Conservation (phyloP, 2,888 invertebrate genomes). For the Desoria tigrina region DNA sequence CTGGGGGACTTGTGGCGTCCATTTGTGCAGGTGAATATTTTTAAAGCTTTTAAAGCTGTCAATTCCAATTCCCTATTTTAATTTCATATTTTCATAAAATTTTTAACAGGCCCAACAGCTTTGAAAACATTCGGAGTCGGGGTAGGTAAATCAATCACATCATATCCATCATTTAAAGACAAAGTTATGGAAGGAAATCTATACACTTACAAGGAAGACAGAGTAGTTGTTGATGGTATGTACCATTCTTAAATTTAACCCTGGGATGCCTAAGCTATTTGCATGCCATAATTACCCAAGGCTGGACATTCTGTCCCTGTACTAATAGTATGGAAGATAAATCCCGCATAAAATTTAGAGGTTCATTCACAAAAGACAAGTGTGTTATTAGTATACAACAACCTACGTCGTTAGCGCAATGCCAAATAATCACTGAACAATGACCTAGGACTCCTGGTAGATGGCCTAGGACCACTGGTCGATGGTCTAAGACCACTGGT, state of each 20-base stretch:
- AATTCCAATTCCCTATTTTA: not conserved
- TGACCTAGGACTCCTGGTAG: too few relatives aligned
- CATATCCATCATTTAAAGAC: constrained; percentile 82
- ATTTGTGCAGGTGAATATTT: constrained; percentile 80
- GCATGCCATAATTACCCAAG: too few relatives aligned
- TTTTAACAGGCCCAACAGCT: constrained; percentile 73
- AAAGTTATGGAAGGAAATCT: constrained; percentile 66
- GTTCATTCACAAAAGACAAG: too few relatives aligned
- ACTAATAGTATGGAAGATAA: too few relatives aligned
- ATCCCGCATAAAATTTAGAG: too few relatives aligned
- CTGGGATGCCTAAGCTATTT: too few relatives aligned
- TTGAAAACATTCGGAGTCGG: constrained; percentile 80
- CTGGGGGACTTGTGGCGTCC: constrained; percentile 78
- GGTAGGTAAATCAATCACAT: constrained; percentile 78
- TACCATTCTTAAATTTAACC: constrained; percentile 7
- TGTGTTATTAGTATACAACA: too few relatives aligned
- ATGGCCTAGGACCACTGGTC: too few relatives aligned
- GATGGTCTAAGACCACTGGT: too few relatives aligned
- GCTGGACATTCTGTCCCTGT: too few relatives aligned
- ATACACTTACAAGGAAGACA: constrained; percentile 68
- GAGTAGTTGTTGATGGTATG: constrained; percentile 69
- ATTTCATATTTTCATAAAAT: not conserved
- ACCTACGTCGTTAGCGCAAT: too few relatives aligned
- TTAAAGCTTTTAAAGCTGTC: not conserved
- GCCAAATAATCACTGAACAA: too few relatives aligned